phyloP scores from a whole-genome alignment of 2,113 vertebrate genomes.

The Harpagus bidentatus region DNA sequence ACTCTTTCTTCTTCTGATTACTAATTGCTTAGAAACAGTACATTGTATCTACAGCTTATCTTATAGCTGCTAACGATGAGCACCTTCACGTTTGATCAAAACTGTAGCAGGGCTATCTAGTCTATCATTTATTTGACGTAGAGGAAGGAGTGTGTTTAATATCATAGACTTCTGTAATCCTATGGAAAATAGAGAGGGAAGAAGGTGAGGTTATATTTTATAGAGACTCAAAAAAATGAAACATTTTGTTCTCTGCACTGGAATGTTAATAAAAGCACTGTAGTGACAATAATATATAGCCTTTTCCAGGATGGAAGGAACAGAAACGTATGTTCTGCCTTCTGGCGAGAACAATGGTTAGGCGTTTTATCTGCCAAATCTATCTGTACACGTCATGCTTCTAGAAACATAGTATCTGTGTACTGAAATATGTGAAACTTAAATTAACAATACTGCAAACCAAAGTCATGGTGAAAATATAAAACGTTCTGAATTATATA shows the following conservation, averaged over 20 bases:
- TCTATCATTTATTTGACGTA: neutral
- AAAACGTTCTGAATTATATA: neutral
- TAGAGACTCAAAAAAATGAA: neutral
- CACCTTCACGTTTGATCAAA: neutral
- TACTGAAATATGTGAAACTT: neutral
- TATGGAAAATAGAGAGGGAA: neutral
- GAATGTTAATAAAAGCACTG: slow-evolving; percentile 28
- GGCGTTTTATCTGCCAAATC: neutral
- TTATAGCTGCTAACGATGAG: neutral
- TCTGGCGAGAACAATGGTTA: neutral
- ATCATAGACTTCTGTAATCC: neutral
- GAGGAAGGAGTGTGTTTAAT: neutral
- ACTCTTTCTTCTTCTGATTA: neutral
- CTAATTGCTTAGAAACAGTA: neutral
- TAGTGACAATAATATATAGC: slow-evolving; percentile 1
- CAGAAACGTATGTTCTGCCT: slow-evolving; percentile 14
- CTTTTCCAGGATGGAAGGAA: neutral
- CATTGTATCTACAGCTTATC: neutral
- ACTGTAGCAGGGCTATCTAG: neutral
- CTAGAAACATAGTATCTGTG: neutral
- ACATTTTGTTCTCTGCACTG: neutral
- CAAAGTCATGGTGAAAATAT: neutral
- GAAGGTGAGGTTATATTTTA: neutral
- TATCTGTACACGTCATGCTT: neutral
- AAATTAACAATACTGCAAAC: neutral